Percentiles rank a stretch among this genome's conserved stretches.
These are phyloP conservation scores for Drosophila peninsularis DNA, from an alignment of 2,888 invertebrate species.

Conservation along the genomic window DNA sequence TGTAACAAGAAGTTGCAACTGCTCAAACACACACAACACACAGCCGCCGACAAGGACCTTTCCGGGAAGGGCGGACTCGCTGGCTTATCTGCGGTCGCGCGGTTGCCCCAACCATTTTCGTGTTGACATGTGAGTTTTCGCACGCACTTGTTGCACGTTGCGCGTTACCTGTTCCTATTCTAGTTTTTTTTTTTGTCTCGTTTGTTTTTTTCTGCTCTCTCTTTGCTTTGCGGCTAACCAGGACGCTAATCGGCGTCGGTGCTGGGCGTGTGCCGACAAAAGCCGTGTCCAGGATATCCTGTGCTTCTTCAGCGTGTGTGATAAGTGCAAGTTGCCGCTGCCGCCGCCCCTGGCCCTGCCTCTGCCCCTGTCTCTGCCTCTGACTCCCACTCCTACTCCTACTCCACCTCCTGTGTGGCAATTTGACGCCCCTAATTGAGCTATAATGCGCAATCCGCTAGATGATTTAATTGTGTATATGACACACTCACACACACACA, in stretches of 20 bases:
- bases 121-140: slow-evolving; percentile 69
- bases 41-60: slow-evolving; percentile 46
- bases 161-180: slow-evolving; percentile 1
- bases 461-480: slow-evolving; percentile 8
- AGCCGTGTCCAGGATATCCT: slow-evolving; percentile 45
- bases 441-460: slow-evolving; percentile 42
- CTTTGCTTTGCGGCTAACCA: slow-evolving; percentile 42
- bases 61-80: slow-evolving; percentile 30
- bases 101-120: slow-evolving; percentile 27
- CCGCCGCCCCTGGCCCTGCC: no score
- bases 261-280: slow-evolving; percentile 45
- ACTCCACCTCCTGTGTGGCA: neutral
- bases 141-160: slow-evolving; percentile 50
- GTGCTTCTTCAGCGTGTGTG: slow-evolving; percentile 15
- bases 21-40: slow-evolving; percentile 1
- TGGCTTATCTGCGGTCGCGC: slow-evolving; percentile 47
- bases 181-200: no score
- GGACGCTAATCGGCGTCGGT: slow-evolving; percentile 40
- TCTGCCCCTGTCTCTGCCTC: no score
- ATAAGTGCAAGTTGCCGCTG: neutral
- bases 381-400: no score
- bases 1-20: slow-evolving; percentile 30
- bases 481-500: neutral
- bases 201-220: neutral
- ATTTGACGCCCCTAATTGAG: slow-evolving; percentile 64